A percentile compares a stretch with the other conserved stretches of the same genome.
Evolutionary conservation across 2,888 invertebrate genomes (phyloP).

Genomic region (Caenorhabditis panamensis): DNA sequence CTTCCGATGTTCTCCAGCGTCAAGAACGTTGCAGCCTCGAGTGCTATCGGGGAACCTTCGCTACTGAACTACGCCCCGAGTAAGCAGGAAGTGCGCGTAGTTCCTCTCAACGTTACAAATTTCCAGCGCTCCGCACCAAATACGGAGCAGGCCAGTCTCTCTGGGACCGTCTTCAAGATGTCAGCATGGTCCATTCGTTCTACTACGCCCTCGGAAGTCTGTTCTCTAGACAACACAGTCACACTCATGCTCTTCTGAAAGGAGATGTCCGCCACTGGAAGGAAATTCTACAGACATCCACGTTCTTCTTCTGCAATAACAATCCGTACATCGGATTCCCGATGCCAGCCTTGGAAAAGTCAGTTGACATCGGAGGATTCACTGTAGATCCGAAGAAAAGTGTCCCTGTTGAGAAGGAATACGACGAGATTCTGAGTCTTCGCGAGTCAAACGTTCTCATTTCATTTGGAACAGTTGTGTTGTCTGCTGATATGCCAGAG

Average conservation of each 20-base stretch:
- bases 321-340: constrained; percentile 37
- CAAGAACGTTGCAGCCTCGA: not conserved
- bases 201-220: constrained; percentile 1
- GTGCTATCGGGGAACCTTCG: constrained; percentile 7
- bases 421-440: constrained; percentile 1
- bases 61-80: constrained; percentile 8
- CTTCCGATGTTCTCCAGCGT: constrained; percentile 8
- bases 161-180: not conserved
- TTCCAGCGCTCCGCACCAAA: constrained; percentile 1
- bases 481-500: constrained; percentile 11
- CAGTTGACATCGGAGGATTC: constrained; percentile 38
- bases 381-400: constrained; percentile 7
- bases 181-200: not conserved
- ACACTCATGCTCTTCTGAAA: constrained; percentile 7
- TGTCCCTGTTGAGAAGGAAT: not conserved
- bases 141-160: not conserved
- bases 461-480: constrained; percentile 6
- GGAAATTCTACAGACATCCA: constrained; percentile 25
- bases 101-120: too few relatives aligned
- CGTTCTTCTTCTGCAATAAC: constrained; percentile 29
- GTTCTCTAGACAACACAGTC: not conserved
- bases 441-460: constrained; percentile 2
- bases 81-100: not conserved
- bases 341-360: constrained; percentile 2
- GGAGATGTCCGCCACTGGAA: constrained; percentile 18